Evolutionary conservation across 2,888 invertebrate genomes (phyloP), one percentile per base, ranked within the genome.

Genomic region (Synergus japonicus): DNA sequence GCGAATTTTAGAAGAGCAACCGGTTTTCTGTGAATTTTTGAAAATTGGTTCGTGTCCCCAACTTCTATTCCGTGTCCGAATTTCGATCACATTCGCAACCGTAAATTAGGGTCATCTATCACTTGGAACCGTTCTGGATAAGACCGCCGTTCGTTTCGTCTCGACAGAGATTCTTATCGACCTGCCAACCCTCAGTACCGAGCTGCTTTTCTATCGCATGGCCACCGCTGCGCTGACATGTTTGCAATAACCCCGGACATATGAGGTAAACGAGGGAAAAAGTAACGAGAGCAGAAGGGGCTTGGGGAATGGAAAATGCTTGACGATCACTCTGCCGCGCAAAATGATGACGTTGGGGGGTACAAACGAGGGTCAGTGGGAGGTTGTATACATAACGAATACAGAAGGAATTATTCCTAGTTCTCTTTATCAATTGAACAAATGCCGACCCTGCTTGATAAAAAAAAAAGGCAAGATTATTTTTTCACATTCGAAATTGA

Each of bases 101-200:
- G 60, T 81, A 87, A 88, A 90, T 91, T 88, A 88, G 84, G 86
- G 86, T 84, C 89, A 90, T 90, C 88, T 87, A 90, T 91, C 90
- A 90, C 87, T 80, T 13, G 86, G 85, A 87, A 88, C 85, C 87
- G 88, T 90, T 89, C 87, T 83, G 84, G 88, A 89, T 89, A 90
- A 87, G 80, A 76, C 69, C 85, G 80, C 79, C 80, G 79, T 85
- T 85, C 83, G 83, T 82, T 87, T 84, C 79, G 78, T 78, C 82
- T 79, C 79, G 63, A 80, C 79, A 22, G 79, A 84, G 89, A 88
- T 89, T 85, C 82, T 88, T 88, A 89, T 90, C 89, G 76, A 65
- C n/a, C 82, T 78, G 83, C 79, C 84, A 78, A 81, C 83, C 80
- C 78, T 79, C 49, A 44, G 49, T 49, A 43, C 29, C 66, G 77